phyloP scores from a whole-genome alignment of 2,797 vertebrate species.

The Synaphobranchus kaupii region DNA sequence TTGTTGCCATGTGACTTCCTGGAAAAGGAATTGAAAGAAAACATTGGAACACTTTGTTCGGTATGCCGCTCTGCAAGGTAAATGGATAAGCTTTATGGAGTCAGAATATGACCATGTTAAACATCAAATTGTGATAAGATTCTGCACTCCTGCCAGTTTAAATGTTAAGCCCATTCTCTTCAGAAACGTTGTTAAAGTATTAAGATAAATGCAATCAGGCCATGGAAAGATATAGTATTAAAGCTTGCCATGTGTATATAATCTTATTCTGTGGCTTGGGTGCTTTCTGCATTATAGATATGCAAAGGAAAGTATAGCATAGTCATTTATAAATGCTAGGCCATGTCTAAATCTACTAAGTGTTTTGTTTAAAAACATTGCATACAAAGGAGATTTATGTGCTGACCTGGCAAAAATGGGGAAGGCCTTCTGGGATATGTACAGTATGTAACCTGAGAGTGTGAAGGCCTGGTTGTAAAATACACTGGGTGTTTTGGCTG shows the following conservation, averaged over 20 bases:
- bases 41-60: neutral
- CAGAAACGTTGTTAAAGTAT: neutral
- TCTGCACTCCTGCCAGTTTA: neutral
- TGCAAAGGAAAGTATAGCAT: neutral
- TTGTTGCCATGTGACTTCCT: neutral
- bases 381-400: neutral
- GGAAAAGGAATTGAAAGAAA: slow-evolving; percentile 1
- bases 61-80: neutral
- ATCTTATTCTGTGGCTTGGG: neutral
- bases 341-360: neutral
- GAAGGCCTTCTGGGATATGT: neutral
- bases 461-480: neutral
- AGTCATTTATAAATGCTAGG: slow-evolving; percentile 3
- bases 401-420: neutral
- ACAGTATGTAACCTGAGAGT: neutral
- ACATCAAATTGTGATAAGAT: neutral
- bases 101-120: neutral
- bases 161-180: slow-evolving; percentile 19
- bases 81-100: neutral
- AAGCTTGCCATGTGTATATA: neutral
- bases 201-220: neutral
- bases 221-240: neutral
- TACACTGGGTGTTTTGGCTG: neutral
- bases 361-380: slow-evolving; percentile 31
- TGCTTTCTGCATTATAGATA: neutral